Base-by-base conservation (phyloP, 2,113 vertebrate genomes). In the Sebastes schlegelii region DNA sequence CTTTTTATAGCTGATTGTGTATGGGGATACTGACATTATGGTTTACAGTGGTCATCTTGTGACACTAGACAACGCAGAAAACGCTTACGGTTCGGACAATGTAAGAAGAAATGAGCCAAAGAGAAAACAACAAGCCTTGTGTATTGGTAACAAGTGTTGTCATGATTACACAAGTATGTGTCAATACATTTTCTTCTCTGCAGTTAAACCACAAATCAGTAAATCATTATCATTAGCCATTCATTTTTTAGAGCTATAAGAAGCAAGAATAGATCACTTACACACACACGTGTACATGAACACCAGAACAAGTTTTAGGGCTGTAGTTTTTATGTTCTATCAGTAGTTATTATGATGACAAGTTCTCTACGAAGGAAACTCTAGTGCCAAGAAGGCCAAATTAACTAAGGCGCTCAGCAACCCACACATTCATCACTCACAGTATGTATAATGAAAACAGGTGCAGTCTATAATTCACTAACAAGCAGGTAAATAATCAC, bases 401-500 rank as follows among this genome's bases (percentile, higher is more conserved):
- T 52, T 14, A 49, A 19, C 21, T 8, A 16, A 9, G 19, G 1
- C 51, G n/a, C 51, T 34, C 34, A 34, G 55, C 13, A 60, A 43
- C 2, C 16, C 17, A 4, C 6, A 51, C 19, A 21, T 8, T 40
- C 5, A 54, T 19, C 40, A 23, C 67, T n/a, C 45, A 23, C 21
- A 68, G 46, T 4, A 4, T 12, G 4, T 6, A 4, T 5, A 48
- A n/a, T 17, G 21, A 19, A 72, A 3, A 17, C 23, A 46, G 5
- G 14, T 40, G 23, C 42, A 10, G 63, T 42, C 54, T 68, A 8
- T 58, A 73, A 77, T 51, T 77, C 5, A 5, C 49, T 14, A 45
- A 67, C 40, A 26, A 26, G 46, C n/a, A 65, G 45, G 48, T 84
- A 42, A 48, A 72, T 61, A 1, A 49, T 64, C 62, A n/a, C 26